Evolutionary conservation across 2,797 vertebrate species (phyloP).

Genomic region (Numenius phaeopus): DNA sequence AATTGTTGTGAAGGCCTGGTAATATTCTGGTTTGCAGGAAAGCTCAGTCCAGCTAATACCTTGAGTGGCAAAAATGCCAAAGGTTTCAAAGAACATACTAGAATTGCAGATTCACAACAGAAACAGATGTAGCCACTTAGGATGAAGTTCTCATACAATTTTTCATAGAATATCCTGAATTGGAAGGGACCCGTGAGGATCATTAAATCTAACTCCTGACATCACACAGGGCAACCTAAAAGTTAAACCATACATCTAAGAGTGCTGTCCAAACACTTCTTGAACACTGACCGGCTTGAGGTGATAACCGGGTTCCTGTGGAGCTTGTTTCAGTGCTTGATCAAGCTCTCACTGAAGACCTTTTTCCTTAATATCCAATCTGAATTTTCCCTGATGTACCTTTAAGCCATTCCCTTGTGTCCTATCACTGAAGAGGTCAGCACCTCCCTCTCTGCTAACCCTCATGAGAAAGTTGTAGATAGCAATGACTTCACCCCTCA

Average conservation of each 20-base stretch:
- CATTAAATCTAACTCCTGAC: neutral
- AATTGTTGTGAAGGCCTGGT: neutral
- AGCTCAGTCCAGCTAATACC: neutral
- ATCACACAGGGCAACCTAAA: neutral
- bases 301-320: neutral
- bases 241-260: neutral
- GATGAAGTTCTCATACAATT: neutral
- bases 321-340: neutral
- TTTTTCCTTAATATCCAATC: neutral
- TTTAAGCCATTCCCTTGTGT: neutral
- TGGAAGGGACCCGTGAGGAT: neutral
- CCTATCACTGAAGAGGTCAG: neutral
- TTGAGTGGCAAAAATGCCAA: neutral
- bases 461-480: neutral
- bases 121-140: neutral
- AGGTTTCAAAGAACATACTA: neutral
- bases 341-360: neutral
- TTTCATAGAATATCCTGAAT: neutral
- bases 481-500: neutral
- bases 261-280: neutral
- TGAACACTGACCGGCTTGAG: neutral
- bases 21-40: neutral
- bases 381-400: neutral
- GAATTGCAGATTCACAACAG: neutral
- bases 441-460: neutral